Evolutionary conservation across 2,888 invertebrate species (phyloP), one percentile per base, ranked within the genome.

Genomic region (Lissonota sp.): DNA sequence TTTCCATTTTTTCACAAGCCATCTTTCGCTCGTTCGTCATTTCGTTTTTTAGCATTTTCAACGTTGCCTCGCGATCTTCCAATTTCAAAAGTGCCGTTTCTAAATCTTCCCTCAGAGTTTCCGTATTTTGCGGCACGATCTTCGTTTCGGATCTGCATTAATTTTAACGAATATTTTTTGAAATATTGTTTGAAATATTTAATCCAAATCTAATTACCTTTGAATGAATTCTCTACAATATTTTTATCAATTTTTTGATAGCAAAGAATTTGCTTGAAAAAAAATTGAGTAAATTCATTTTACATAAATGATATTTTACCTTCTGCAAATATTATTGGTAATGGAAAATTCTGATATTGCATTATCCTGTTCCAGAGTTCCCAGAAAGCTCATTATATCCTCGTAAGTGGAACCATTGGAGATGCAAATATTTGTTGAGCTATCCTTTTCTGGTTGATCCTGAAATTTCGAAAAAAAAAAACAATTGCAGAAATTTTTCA

Each of bases 1-100:
- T 91, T 0, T 92, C 91, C 42, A 93, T 90, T 67, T 91, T 93
- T 92, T 88, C 93, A 92, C 71, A 92, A 77, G 53, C 93, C 80
- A 76, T 92, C 78, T 84, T 91, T 76, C 90, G 93, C 91, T 89
- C 93, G 87, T 79, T 92, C 89, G 85, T 94, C 87, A 82, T 86
- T 87, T 84, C 93, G 88, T 85, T 85, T 79, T 88, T 90, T 12
- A 91, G 66, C 42, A 90, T 58, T 16, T 83, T 84, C 6, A 91
- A 81, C 0, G 91, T 87, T 0, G 89, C 90, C 6, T 88, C 86
- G 12, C 88, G 88, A 60, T 91, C 91, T 40, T 91, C 91, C 2
- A 91, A 73, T 55, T 89, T 88, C 42, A 91, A 76, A 0, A 77
- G 80, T 3, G 88, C 87, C 0, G 88, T 88, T 7, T 85, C 83